These are phyloP conservation scores for Erythrocercus mccallii DNA, from an alignment of 2,113 vertebrate genomes.

Conservation along the genomic window DNA sequence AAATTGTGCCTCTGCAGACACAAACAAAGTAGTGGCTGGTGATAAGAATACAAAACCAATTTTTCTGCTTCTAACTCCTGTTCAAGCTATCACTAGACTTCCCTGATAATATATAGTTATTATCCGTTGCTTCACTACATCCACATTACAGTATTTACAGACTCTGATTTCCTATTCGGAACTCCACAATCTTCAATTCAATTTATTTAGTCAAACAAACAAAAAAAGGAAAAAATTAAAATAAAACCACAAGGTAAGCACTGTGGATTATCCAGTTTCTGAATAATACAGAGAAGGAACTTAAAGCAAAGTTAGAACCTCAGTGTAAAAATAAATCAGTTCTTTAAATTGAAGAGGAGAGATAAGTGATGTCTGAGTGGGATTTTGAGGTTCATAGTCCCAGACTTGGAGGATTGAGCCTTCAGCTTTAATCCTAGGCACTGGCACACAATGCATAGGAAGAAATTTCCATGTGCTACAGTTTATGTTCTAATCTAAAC, in stretches of 20 bases:
- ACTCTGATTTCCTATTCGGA: neutral
- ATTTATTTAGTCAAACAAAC: neutral
- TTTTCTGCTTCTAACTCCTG: neutral
- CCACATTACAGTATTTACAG: neutral
- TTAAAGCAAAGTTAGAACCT: neutral
- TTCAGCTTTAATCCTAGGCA: neutral
- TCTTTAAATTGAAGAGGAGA: neutral
- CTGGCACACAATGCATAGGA: neutral
- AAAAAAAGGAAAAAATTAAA: neutral
- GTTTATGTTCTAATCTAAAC: slow-evolving; percentile 55
- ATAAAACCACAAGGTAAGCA: neutral
- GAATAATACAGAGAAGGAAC: neutral
- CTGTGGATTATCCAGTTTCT: neutral
- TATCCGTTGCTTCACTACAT: neutral
- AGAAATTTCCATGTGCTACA: slow-evolving; percentile 52
- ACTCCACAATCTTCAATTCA: neutral
- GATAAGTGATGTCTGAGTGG: neutral
- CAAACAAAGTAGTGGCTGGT: neutral
- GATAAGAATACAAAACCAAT: neutral
- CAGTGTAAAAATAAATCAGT: neutral
- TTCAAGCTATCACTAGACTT: neutral
- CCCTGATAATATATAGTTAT: neutral
- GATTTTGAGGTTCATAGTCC: neutral
- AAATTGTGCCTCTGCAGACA: neutral
- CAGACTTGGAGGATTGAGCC: neutral